Evolutionary conservation across 53 echinoderm and acorn worm species (phyloP), one percentile per base, ranked within the genome.

Genomic region (Temnopleurus reevesii): DNA sequence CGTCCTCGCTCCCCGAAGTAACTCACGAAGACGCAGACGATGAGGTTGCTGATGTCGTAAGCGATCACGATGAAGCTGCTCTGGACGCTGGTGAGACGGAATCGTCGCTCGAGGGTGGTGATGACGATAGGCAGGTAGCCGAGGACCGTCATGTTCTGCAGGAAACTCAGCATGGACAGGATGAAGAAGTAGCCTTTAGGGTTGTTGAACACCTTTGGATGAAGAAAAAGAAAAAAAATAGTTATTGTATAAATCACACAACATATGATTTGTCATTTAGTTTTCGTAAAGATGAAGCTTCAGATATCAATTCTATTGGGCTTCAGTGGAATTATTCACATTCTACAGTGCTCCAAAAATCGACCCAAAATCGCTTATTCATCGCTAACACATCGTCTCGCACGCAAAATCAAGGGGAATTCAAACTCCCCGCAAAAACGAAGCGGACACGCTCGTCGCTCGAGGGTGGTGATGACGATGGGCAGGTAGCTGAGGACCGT

Each of bases 111-210:
- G 59, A 96, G 71, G 27, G 96, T 94, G 8, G 94, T 94, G 57
- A 92, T 91, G 59, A 90, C 90, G 26, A 96, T 93, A 89, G 92
- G 92, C 30, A 94, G 86, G 77, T 94, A 94, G 25, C 96, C 96
- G 36, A 92, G 94, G 28, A 94, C 94, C 18, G 92, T 94, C 96
- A 96, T 96, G 76, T 94, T 91, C 58, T 95, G 96, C 23, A 91
- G 91, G 15, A 95, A 30, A 26, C 90, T 92, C 54, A 95, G 92
- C 36, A 91, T 33, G 46, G 91, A 90, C 8, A 95, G 64, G 54
- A 95, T 89, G 36, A 94, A 44, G 4, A 94, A 90, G 55, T 90
- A 94, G 2, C 92, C 93, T 46, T 94, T 92, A 1, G 94, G 92
- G 77, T 89, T 92, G 90, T 95, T 95, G 64, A 95, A 86, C 28